These are phyloP conservation scores for Chrysemys picta DNA, from an alignment of 2,113 vertebrate species.

Conservation along the genomic window DNA sequence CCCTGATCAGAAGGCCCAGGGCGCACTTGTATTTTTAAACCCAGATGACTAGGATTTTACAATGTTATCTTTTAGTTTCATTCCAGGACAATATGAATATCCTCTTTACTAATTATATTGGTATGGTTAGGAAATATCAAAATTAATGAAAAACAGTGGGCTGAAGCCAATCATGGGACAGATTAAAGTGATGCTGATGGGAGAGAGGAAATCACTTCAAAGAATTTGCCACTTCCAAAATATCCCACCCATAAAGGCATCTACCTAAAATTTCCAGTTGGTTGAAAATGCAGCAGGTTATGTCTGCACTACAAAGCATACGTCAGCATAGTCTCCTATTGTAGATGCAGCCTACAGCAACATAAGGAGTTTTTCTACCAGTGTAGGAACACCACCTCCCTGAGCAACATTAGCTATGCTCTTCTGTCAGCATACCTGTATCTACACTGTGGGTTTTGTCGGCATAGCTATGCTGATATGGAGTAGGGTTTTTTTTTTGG, in stretches of 20 bases:
- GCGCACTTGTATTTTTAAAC: neutral
- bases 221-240: neutral
- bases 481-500: no score
- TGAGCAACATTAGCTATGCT: no score
- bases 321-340: no score
- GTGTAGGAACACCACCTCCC: no score
- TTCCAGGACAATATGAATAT: neutral
- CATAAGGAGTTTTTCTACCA: no score
- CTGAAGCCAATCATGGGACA: neutral
- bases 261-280: fast-evolving
- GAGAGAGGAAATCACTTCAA: neutral
- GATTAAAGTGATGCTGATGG: neutral
- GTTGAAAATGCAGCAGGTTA: neutral
- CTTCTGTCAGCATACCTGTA: no score
- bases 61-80: neutral
- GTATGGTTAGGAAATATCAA: neutral
- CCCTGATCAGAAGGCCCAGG: neutral
- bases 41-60: neutral
- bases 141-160: neutral
- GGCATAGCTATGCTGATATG: no score
- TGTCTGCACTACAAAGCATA: no score
- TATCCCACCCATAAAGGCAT: neutral
- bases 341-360: neutral
- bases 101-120: neutral
- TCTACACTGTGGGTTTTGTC: no score